Base-by-base conservation (phyloP, 2,113 vertebrate genomes). In the Argyrosomus japonicus region DNA sequence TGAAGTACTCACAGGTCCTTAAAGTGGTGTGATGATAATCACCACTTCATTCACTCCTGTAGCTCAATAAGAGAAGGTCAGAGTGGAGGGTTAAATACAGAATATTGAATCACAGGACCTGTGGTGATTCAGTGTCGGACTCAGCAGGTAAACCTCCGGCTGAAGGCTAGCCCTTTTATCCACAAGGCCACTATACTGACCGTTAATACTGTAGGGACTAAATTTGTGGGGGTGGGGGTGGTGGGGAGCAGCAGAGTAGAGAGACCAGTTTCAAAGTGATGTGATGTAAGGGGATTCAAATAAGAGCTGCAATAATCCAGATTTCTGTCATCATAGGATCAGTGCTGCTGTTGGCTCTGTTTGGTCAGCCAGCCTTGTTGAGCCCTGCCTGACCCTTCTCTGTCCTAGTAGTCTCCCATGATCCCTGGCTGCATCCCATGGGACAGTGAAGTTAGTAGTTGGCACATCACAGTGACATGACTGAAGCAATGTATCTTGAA, bases 251-350 rank as follows among this genome's bases (percentile, higher is more conserved):
- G 6, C 63, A 13, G 25, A 68, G 77, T 40, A 63, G 72, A 79
- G 72, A 50, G 64, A 70, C 45, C 72, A 81, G 58, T 82, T 71
- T 17, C 77, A 68, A 68, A 81, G 61, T 53, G 58, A 86, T 85
- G 76, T 91, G 86, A 92, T 83, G 86, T 88, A 93, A 93, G 75
- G 77, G 85, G 91, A 93, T 94, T 93, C 77, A 82, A 80, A 79
- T 63, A 61, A 81, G 79, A 88, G 85, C 84, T 70, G 65, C 81
- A 88, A 58, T 92, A 93, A 93, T 93, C 91, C 86, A 88, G 91
- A 85, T 93, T 85, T 89, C 73, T 90, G 85, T 79, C 65, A 15
- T 90, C 87, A 84, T 73, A 36, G 80, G 83, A 89, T 93, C 79
- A 88, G 76, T 62, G 65, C 67, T 77, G 75, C 76, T 69, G 57